Conservation (phyloP, 2,113 vertebrate species). For the Forbesichthys agassizii region DNA sequence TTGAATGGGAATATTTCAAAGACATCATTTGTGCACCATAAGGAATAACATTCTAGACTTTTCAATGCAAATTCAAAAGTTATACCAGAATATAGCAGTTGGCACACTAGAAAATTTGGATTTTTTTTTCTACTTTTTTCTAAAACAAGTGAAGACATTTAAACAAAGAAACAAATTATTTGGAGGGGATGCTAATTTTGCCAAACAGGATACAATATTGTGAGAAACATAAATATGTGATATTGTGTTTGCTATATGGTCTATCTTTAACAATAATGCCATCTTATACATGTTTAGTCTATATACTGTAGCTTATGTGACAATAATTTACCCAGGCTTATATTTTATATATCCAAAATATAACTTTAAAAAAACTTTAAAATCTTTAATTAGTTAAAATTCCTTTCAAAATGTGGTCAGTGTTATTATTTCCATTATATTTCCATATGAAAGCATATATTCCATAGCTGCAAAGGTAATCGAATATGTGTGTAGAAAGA, state of each 20-base stretch:
- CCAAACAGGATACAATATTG: slow-evolving; percentile 24
- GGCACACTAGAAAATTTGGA: no score
- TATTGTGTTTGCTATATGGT: background rate
- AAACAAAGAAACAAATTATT: background rate
- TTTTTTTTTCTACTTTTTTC: background rate
- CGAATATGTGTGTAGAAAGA: slow-evolving; percentile 43
- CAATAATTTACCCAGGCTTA: no score
- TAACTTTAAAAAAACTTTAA: no score
- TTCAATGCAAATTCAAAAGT: background rate
- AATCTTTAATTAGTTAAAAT: no score
- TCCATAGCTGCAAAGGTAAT: slow-evolving; percentile 32
- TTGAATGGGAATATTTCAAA: slow-evolving; percentile 21
- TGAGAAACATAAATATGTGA: slow-evolving; percentile 1
- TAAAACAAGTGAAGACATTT: background rate
- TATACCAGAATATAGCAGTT: background rate
- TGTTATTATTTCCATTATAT: no score
- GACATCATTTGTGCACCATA: slow-evolving; percentile 8
- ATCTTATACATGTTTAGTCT: no score
- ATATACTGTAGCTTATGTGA: no score
- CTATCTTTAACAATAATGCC: background rate
- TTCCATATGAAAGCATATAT: no score
- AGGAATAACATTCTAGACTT: slow-evolving; percentile 1
- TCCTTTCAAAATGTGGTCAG: no score
- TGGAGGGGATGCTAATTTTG: slow-evolving; percentile 37
- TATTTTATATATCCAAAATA: no score